Evolutionary conservation across 2,797 vertebrate genomes (phyloP).

Genomic region (Gymnopithys bicolor): DNA sequence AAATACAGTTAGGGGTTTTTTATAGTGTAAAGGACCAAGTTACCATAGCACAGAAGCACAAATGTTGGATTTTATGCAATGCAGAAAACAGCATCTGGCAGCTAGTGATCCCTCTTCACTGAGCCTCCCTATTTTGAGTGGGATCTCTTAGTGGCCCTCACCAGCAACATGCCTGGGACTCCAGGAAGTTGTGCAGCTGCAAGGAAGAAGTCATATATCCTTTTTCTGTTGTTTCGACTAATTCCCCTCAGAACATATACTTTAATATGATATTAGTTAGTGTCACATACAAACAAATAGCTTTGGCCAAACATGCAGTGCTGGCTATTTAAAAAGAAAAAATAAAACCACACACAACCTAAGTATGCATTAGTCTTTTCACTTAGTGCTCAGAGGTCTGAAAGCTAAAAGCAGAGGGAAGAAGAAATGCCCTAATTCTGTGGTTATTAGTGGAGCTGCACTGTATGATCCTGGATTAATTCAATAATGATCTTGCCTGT

Average conservation of each 20-base stretch:
- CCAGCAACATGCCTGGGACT: not conserved
- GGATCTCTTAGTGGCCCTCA: not conserved
- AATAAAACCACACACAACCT: not conserved
- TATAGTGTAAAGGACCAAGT: constrained; percentile 28
- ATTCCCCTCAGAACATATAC: not conserved
- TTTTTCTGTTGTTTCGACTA: not conserved
- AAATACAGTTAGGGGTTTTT: not conserved
- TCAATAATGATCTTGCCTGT: not conserved
- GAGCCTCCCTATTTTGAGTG: not conserved
- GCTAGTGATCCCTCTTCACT: not conserved
- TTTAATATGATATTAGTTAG: no score
- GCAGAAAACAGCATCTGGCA: not conserved
- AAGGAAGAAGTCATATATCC: not conserved
- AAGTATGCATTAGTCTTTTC: not conserved
- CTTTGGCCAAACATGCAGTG: not conserved
- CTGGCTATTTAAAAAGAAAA: not conserved
- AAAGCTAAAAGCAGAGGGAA: not conserved
- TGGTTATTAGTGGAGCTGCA: not conserved
- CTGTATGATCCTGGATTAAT: constrained; percentile 22
- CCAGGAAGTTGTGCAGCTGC: not conserved
- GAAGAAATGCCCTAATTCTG: constrained; percentile 13
- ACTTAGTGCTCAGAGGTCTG: not conserved
- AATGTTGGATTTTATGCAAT: constrained; percentile 20
- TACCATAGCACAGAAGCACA: constrained; percentile 45
- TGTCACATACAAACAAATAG: no score